Conservation (phyloP, 2,888 invertebrate genomes). For the Drosophila subquinaria region DNA sequence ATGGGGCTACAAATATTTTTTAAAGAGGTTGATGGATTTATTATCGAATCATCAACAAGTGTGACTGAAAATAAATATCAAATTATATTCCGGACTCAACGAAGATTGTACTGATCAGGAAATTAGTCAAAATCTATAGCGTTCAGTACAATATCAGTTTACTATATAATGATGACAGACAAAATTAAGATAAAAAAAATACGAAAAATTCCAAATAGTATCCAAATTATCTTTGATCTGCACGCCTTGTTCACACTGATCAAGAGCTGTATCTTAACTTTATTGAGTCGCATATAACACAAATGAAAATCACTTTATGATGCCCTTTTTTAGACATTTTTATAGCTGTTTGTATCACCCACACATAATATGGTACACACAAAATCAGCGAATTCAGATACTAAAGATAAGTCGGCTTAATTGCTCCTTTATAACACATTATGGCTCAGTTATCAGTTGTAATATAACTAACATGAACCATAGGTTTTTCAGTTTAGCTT, state of each 20-base stretch:
- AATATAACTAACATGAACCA: not conserved
- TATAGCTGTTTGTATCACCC: not conserved
- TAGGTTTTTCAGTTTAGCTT: not conserved
- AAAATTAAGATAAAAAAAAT: not conserved
- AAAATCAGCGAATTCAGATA: not conserved
- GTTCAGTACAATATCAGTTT: not conserved
- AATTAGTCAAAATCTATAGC: too few relatives aligned
- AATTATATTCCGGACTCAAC: too few relatives aligned
- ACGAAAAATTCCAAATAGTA: not conserved
- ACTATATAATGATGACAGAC: not conserved
- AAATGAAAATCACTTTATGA: not conserved
- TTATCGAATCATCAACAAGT: too few relatives aligned
- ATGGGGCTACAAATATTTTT: not conserved
- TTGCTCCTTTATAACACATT: constrained; percentile 2
- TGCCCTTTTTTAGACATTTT: not conserved
- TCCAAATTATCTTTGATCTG: not conserved
- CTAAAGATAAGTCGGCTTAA: constrained; percentile 14
- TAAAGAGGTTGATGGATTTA: too few relatives aligned
- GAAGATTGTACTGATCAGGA: too few relatives aligned
- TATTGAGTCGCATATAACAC: not conserved
- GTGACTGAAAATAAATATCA: too few relatives aligned
- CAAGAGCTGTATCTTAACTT: not conserved
- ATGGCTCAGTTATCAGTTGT: constrained; percentile 1
- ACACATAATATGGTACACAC: not conserved
- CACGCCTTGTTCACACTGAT: not conserved